A percentile compares a stretch with the other conserved stretches of the same genome.
phyloP scores from a whole-genome alignment of 1,140 invertebrate genomes.

The Ruditapes philippinarum region DNA sequence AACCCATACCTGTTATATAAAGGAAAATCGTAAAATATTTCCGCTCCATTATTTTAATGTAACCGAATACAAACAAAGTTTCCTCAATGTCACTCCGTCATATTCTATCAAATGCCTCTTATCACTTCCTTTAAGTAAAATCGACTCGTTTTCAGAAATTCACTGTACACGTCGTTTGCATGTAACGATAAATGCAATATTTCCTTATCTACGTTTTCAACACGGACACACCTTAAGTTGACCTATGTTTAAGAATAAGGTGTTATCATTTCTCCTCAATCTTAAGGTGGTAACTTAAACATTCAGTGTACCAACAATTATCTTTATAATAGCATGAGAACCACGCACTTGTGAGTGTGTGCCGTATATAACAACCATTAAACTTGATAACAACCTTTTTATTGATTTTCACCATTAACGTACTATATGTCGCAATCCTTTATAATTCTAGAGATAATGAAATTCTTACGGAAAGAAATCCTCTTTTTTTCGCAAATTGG shows the following conservation, averaged over 20 bases:
- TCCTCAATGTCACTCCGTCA: background rate
- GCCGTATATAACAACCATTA: no score
- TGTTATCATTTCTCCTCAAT: conserved; percentile 5
- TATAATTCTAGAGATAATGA: no score
- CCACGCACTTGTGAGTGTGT: no score
- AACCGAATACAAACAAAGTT: background rate
- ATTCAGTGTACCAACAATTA: background rate
- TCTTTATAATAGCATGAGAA: no score
- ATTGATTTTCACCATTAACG: no score
- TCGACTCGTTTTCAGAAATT: conserved; percentile 1
- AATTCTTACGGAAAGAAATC: no score
- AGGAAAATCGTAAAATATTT: background rate
- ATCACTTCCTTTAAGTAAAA: background rate
- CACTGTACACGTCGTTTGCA: background rate
- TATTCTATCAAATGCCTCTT: background rate
- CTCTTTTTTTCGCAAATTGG: no score
- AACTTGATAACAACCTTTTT: no score
- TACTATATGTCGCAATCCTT: no score
- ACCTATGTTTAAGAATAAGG: background rate
- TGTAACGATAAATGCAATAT: no score
- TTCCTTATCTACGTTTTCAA: background rate
- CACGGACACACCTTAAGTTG: conserved; percentile 3
- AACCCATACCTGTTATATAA: background rate
- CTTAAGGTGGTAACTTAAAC: background rate
- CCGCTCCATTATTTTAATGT: background rate